These are phyloP conservation scores for Bungarus multicinctus DNA, from an alignment of 2,113 vertebrate species.

Conservation along the genomic window DNA sequence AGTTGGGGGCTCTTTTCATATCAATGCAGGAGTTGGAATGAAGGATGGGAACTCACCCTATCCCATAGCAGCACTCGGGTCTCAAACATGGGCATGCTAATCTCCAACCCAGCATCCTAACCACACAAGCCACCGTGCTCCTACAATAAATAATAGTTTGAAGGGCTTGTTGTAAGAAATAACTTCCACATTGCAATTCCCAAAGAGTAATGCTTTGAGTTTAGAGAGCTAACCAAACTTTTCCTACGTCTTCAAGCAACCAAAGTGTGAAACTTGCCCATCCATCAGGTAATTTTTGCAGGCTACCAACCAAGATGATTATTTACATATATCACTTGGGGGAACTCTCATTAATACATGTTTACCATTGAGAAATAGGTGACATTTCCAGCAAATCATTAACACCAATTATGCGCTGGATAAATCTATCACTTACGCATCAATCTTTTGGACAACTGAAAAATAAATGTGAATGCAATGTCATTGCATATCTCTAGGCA, in stretches of 20 bases:
- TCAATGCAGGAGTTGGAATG: background rate
- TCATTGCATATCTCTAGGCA: background rate
- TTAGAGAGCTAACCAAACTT: background rate
- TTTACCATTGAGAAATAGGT: background rate
- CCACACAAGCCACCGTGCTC: background rate
- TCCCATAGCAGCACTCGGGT: background rate
- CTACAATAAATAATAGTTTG: background rate
- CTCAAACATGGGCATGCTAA: background rate
- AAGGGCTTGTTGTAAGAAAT: background rate
- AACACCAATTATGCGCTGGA: background rate
- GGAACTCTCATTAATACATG: background rate
- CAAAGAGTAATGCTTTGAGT: background rate
- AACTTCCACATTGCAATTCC: background rate
- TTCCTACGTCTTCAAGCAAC: background rate
- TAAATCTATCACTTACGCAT: conserved; percentile 18
- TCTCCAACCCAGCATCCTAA: background rate
- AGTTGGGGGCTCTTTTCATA: background rate
- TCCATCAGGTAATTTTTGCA: background rate
- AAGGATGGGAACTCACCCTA: background rate
- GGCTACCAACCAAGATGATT: background rate
- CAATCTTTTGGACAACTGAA: background rate
- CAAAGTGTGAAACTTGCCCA: background rate
- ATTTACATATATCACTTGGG: background rate
- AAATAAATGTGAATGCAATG: background rate
- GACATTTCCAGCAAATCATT: background rate